Evolutionary conservation across 1,140 invertebrate genomes (phyloP).

Genomic region (Ylistrum balloti): DNA sequence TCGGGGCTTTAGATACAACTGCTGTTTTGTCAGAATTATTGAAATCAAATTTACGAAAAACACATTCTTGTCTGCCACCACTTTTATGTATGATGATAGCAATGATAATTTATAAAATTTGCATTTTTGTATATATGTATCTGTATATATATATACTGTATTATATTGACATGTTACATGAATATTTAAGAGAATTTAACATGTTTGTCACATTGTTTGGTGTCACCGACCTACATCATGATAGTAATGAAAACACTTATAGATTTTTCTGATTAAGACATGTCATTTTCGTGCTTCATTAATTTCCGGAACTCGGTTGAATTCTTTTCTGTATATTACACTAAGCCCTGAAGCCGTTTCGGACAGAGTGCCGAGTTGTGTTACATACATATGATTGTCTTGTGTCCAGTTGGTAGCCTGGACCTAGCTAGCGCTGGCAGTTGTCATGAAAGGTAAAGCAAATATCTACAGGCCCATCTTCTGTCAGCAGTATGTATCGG

Average conservation of each 20-base stretch:
- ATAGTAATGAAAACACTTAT: background rate
- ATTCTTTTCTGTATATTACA: constrained; percentile 29
- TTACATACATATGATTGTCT: background rate
- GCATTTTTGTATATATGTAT: too few relatives aligned
- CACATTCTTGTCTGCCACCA: too few relatives aligned
- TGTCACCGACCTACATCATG: background rate
- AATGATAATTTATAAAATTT: too few relatives aligned
- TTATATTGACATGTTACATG: too few relatives aligned
- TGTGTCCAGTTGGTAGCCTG: constrained; percentile 3
- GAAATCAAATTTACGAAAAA: too few relatives aligned
- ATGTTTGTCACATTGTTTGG: background rate
- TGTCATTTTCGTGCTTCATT: background rate
- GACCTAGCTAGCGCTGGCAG: background rate
- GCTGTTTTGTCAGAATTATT: too few relatives aligned
- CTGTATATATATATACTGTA: too few relatives aligned
- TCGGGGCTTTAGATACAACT: too few relatives aligned
- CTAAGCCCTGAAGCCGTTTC: constrained; percentile 1
- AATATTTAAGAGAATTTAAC: background rate
- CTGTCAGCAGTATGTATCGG: constrained; percentile 20
- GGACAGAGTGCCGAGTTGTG: background rate
- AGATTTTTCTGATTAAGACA: constrained; percentile 14
- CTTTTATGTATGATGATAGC: too few relatives aligned
- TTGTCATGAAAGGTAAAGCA: constrained; percentile 4
- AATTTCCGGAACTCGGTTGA: constrained; percentile 24
- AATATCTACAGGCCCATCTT: constrained; percentile 21